phyloP scores from a whole-genome alignment of 2,113 vertebrate genomes.

The Siniperca knerii region DNA sequence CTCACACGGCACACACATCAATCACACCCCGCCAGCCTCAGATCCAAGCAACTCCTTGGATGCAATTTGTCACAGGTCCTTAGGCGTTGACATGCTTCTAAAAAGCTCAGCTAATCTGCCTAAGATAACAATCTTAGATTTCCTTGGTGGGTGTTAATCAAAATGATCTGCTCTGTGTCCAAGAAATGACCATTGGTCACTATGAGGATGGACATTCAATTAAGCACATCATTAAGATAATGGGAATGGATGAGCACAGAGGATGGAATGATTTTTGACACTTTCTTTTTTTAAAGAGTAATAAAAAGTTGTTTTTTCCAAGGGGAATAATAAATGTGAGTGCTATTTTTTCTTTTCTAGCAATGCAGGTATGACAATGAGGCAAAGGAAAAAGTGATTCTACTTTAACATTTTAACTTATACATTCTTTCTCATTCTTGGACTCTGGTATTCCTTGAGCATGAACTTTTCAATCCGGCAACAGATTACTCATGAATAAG shows the following conservation, averaged over 20 bases:
- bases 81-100: conserved; percentile 73
- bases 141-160: conserved; percentile 74
- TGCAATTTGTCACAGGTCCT: conserved; percentile 76
- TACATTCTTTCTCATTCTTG: conserved; percentile 27
- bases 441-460: conserved; percentile 34
- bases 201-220: conserved; percentile 31
- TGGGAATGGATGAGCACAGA: conserved; percentile 36
- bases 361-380: conserved; percentile 15
- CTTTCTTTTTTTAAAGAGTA: background rate
- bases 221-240: conserved; percentile 46
- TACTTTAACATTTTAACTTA: conserved; percentile 15
- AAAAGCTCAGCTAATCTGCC: conserved; percentile 74
- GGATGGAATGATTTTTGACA: conserved; percentile 20
- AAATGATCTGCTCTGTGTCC: conserved; percentile 65
- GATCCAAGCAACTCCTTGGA: conserved; percentile 68
- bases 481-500: conserved; percentile 69
- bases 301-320: background rate
- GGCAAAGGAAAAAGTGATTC: conserved; percentile 1
- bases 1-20: conserved; percentile 77
- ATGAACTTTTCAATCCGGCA: conserved; percentile 50
- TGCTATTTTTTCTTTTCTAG: background rate
- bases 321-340: conserved; percentile 14
- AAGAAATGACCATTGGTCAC: conserved; percentile 56
- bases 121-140: conserved; percentile 56
- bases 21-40: conserved; percentile 69